Conservation (phyloP, 2,888 invertebrate genomes). For the Dasypolia templi region DNA sequence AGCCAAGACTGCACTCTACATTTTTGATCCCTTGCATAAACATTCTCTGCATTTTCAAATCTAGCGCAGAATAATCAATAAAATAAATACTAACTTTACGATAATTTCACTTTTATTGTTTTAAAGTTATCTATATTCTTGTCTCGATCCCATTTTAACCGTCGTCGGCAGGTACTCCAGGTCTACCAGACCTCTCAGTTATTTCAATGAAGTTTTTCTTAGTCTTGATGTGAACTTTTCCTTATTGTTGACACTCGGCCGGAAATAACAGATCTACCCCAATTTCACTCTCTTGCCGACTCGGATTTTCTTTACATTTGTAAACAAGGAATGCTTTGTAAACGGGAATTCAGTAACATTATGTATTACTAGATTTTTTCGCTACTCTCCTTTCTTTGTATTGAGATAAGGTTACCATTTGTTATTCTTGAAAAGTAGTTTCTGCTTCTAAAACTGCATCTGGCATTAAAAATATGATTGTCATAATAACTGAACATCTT, state of each 20-base stretch:
- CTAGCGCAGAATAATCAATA: constrained; percentile 3
- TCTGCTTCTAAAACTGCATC: background rate
- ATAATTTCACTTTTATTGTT: constrained; percentile 23
- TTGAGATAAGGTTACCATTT: constrained; percentile 36
- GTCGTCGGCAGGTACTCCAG: constrained; percentile 1
- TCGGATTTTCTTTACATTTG: constrained; percentile 48
- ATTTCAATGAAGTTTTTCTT: constrained; percentile 28
- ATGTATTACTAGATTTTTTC: constrained; percentile 42
- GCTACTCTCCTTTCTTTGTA: constrained; percentile 19
- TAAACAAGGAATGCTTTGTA: constrained; percentile 52
- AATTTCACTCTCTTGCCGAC: constrained; percentile 36
- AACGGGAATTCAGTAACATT: constrained; percentile 34
- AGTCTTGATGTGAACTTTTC: constrained; percentile 39
- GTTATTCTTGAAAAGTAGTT: constrained; percentile 19
- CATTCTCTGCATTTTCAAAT: constrained; percentile 20
- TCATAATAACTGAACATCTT: too few species aligned
- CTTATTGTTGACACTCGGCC: constrained; percentile 21
- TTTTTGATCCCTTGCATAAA: constrained; percentile 15
- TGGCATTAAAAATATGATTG: background rate
- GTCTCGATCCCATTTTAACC: background rate
- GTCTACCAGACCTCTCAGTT: constrained; percentile 7
- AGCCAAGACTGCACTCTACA: background rate
- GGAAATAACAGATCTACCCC: constrained; percentile 47
- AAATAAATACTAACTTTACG: constrained; percentile 28
- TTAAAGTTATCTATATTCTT: constrained; percentile 17